Percentiles rank a stretch among this genome's conserved stretches.
These are phyloP conservation scores for Cavia porcellus DNA, from an alignment of 2,113 vertebrate genomes.

Conservation along the genomic window DNA sequence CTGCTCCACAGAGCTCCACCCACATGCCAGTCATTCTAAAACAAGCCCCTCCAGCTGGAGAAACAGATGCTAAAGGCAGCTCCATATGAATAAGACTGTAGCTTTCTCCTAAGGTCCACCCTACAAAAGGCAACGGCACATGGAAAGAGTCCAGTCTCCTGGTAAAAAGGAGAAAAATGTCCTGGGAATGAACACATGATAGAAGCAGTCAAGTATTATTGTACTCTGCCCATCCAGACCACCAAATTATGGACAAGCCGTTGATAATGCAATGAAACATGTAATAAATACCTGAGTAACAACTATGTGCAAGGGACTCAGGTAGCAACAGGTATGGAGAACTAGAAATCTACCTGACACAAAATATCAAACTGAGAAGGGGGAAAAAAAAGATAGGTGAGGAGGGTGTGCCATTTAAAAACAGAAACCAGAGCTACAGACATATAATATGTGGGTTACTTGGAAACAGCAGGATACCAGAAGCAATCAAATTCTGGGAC, in stretches of 20 bases:
- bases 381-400: background rate
- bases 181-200: background rate
- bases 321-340: constrained; percentile 25
- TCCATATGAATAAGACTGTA: constrained; percentile 63
- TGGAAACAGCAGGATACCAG: background rate
- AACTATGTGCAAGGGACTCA: constrained; percentile 1
- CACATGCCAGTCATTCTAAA: constrained; percentile 61
- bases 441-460: background rate
- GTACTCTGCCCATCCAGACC: background rate
- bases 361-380: constrained; percentile 35
- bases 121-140: constrained; percentile 8
- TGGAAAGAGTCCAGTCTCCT: background rate
- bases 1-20: constrained; percentile 38
- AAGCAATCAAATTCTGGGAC: constrained; percentile 10
- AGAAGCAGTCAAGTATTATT: background rate
- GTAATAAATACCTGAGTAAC: background rate
- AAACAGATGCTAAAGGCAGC: constrained; percentile 71
- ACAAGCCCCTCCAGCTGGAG: constrained; percentile 74
- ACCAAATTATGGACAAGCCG: background rate
- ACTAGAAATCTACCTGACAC: constrained; percentile 55
- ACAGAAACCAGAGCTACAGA: constrained; percentile 37
- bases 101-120: constrained; percentile 64
- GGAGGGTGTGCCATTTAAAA: background rate
- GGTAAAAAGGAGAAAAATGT: background rate
- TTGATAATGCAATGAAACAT: background rate